These are phyloP conservation scores for Patella ulyssiponensis DNA, from an alignment of 2,888 invertebrate genomes.

Conservation along the genomic window DNA sequence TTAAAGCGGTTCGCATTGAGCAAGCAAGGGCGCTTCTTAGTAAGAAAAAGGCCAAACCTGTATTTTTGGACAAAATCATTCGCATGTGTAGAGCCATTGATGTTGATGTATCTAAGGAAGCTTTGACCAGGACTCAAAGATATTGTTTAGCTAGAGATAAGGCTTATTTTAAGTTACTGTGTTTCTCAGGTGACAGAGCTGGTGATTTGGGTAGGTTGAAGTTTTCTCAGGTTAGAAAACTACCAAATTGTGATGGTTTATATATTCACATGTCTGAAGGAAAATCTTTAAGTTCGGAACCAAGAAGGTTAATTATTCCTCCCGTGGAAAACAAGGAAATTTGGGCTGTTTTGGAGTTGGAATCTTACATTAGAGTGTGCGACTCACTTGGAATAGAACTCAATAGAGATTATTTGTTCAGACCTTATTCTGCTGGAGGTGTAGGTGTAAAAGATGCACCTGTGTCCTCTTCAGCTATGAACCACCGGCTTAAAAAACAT, in stretches of 20 bases:
- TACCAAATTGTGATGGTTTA: background rate
- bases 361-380: background rate
- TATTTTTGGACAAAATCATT: background rate
- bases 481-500: constrained; percentile 17
- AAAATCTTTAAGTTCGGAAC: background rate
- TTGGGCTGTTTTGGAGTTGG: background rate
- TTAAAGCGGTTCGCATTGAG: background rate
- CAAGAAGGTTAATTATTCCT: background rate
- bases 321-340: background rate
- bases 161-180: background rate
- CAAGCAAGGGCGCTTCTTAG: background rate
- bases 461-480: constrained; percentile 14
- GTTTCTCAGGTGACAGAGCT: no score
- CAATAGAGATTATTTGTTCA: constrained; percentile 16
- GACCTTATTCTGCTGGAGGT: background rate
- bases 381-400: background rate
- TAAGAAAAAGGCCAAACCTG: background rate
- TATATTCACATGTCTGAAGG: background rate
- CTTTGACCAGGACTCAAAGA: background rate
- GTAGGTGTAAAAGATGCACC: constrained; percentile 11
- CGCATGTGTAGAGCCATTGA: background rate
- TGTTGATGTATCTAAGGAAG: background rate
- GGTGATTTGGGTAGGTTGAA: background rate
- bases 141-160: background rate
- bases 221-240: background rate